These are phyloP conservation scores for Caenorhabditis briggsae DNA, from an alignment of 1,140 invertebrate species.

Conservation along the genomic window DNA sequence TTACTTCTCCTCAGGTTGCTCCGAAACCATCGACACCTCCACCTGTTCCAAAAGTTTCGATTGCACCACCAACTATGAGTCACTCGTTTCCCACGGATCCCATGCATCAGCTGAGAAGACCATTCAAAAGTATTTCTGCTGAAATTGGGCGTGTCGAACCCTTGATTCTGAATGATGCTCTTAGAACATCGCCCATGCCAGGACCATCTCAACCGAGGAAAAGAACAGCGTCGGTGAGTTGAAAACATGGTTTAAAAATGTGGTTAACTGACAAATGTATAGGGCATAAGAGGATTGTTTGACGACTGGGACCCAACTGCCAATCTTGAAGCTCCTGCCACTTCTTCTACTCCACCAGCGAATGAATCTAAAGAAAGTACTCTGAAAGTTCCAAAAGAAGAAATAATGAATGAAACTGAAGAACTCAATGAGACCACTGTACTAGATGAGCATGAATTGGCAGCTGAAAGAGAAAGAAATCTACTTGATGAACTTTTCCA, in stretches of 20 bases:
- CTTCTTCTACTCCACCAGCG: too few relatives aligned
- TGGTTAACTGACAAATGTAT: too few relatives aligned
- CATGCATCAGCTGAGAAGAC: not conserved
- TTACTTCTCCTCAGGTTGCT: too few relatives aligned
- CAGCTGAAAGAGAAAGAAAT: constrained; percentile 3
- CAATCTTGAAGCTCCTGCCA: too few relatives aligned
- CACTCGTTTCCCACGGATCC: not conserved
- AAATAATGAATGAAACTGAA: not conserved
- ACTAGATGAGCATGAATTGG: not conserved
- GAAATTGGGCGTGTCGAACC: not conserved
- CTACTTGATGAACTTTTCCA: constrained; percentile 3
- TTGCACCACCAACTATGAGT: not conserved
- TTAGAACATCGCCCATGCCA: not conserved
- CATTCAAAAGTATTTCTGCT: constrained; percentile 20
- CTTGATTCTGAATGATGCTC: not conserved
- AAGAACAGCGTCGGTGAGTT: not conserved
- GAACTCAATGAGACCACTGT: too few relatives aligned
- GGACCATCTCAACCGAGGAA: not conserved
- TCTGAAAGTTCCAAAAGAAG: constrained; percentile 24
- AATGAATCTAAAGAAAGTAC: too few relatives aligned
- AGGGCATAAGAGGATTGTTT: too few relatives aligned
- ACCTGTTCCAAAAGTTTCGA: not conserved
- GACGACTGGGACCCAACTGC: too few relatives aligned
- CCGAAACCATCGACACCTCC: too few relatives aligned
- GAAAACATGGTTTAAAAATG: too few relatives aligned